Percentiles rank a stretch among this genome's conserved stretches.
phyloP scores from a whole-genome alignment of 2,888 invertebrate species.

The Dryobotodes eremita region DNA sequence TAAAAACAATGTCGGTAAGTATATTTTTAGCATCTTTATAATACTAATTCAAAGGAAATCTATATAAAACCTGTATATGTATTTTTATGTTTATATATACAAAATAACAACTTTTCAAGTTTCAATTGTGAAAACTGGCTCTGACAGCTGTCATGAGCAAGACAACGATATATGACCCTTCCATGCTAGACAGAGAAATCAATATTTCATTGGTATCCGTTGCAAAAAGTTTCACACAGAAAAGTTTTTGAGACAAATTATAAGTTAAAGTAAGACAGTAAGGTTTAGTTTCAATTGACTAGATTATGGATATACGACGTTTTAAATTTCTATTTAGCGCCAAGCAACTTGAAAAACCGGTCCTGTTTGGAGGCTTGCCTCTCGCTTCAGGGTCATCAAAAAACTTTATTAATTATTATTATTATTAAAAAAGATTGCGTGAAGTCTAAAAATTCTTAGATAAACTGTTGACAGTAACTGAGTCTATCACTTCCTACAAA shows the following conservation, averaged over 20 bases:
- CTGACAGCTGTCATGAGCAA: conserved; percentile 78
- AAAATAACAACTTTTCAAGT: conserved; percentile 76
- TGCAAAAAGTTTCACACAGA: conserved; percentile 57
- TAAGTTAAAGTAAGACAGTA: conserved; percentile 16
- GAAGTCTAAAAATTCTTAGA: conserved; percentile 1
- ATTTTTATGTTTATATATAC: conserved; percentile 27
- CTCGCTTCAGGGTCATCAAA: conserved; percentile 80
- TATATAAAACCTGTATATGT: conserved; percentile 32
- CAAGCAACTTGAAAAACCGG: conserved; percentile 81
- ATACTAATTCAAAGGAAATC: conserved; percentile 47
- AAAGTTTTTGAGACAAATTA: conserved; percentile 37
- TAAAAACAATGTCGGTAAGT: not conserved
- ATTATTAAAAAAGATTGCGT: conserved; percentile 53
- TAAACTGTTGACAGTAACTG: conserved; percentile 42
- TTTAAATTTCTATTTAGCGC: conserved; percentile 61
- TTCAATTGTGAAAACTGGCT: conserved; percentile 85
- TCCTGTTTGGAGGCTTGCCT: conserved; percentile 83
- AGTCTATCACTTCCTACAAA: conserved; percentile 45
- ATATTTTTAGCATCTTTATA: not conserved
- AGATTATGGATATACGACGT: conserved; percentile 47
- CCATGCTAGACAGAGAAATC: conserved; percentile 59
- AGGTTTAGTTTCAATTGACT: conserved; percentile 54
- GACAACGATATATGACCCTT: conserved; percentile 61
- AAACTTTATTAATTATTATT: conserved; percentile 64
- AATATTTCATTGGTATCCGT: conserved; percentile 17